A percentile compares a stretch with the other conserved stretches of the same genome.
phyloP scores from a whole-genome alignment of 2,113 vertebrate genomes.

The Natator depressus region DNA sequence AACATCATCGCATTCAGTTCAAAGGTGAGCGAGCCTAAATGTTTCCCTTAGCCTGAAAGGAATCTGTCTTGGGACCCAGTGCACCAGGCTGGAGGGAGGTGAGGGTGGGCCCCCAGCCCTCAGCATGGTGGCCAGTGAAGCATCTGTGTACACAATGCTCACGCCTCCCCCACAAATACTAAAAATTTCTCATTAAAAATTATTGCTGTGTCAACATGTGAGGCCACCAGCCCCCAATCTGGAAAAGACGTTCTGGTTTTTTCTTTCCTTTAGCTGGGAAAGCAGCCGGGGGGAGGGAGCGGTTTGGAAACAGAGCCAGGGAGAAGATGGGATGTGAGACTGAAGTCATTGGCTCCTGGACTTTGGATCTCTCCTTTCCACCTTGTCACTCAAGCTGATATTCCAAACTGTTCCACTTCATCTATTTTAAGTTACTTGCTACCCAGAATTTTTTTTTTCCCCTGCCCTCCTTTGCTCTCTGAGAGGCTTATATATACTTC shows the following conservation, averaged over 20 bases:
- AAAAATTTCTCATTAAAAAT: constrained; percentile 88
- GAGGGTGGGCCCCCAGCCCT: constrained; percentile 70
- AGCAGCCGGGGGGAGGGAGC: not conserved
- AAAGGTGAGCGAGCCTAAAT: constrained; percentile 96
- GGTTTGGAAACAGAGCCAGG: not conserved
- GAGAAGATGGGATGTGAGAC: constrained; percentile 56
- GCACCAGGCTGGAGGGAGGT: constrained; percentile 82
- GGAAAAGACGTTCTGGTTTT: constrained; percentile 78
- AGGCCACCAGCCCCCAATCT: constrained; percentile 78
- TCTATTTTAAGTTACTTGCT: constrained; percentile 67
- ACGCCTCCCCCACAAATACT: constrained; percentile 88
- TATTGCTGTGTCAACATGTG: constrained; percentile 87
- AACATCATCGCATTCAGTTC: constrained; percentile 96
- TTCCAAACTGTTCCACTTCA: constrained; percentile 63
- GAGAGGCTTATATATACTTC: constrained; percentile 59
- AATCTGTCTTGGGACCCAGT: constrained; percentile 86
- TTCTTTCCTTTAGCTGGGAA: constrained; percentile 69
- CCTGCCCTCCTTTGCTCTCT: not conserved
- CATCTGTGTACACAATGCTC: constrained; percentile 90
- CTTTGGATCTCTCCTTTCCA: constrained; percentile 61
- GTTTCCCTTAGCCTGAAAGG: constrained; percentile 92
- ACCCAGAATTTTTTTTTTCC: constrained; percentile 31
- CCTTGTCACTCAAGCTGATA: constrained; percentile 57
- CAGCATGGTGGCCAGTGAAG: constrained; percentile 75
- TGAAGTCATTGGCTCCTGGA: constrained; percentile 69